Evolutionary conservation across 2,113 vertebrate genomes (phyloP).

Genomic region (Hiodon tergisus): DNA sequence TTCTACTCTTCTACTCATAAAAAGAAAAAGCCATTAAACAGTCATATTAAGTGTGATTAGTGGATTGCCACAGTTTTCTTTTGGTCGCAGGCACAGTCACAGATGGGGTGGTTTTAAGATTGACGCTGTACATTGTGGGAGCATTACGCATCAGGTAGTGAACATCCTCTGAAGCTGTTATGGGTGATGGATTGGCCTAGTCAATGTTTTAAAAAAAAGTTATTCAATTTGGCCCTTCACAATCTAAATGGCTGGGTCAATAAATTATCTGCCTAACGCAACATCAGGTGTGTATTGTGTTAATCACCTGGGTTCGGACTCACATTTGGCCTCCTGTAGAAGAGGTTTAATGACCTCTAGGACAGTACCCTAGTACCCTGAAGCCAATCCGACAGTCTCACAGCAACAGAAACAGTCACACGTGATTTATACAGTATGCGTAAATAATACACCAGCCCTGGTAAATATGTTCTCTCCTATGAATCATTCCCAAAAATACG

Average conservation of each 20-base stretch:
- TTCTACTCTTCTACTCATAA: too few species aligned
- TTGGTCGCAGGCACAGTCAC: too few species aligned
- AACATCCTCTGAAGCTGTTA: too few species aligned
- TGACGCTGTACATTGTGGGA: too few species aligned
- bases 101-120: too few species aligned
- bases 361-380: conserved; percentile 18
- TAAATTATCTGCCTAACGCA: background rate
- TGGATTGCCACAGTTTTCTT: too few species aligned
- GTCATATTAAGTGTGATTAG: too few species aligned
- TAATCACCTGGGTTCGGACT: background rate
- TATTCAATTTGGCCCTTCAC: background rate
- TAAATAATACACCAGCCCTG: background rate
- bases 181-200: background rate
- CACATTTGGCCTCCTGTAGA: background rate
- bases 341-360: conserved; percentile 29
- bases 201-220: background rate
- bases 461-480: background rate
- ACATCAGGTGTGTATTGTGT: background rate
- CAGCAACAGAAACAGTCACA: conserved; percentile 11
- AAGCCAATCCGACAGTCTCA: conserved; percentile 9
- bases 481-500: background rate
- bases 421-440: conserved; percentile 14
- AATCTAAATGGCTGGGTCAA: background rate
- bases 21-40: too few species aligned
- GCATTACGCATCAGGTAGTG: too few species aligned